These are phyloP conservation scores for Latrodectus geometricus DNA, from an alignment of 1,140 invertebrate species.

Conservation along the genomic window DNA sequence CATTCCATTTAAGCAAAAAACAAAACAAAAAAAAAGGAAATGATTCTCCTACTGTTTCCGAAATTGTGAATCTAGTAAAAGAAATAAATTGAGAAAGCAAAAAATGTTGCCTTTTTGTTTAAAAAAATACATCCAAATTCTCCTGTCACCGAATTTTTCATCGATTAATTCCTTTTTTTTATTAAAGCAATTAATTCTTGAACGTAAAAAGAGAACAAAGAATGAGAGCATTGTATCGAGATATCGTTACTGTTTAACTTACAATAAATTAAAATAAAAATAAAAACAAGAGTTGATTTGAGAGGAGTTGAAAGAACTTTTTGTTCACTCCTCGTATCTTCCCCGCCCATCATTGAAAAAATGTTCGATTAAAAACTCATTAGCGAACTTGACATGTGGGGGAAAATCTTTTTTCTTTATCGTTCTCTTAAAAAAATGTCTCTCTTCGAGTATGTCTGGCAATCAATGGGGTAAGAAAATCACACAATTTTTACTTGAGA, in stretches of 20 bases:
- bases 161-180: neutral
- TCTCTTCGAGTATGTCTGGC: neutral
- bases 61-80: neutral
- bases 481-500: neutral
- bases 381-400: conserved; percentile 36
- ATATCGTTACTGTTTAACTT: conserved; percentile 34
- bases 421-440: neutral
- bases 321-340: neutral
- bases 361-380: conserved; percentile 44
- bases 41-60: neutral
- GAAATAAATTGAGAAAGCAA: neutral
- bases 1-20: neutral
- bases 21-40: neutral
- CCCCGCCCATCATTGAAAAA: neutral
- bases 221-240: neutral
- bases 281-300: neutral
- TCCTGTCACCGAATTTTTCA: neutral
- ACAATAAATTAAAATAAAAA: neutral
- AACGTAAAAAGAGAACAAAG: neutral
- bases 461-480: neutral
- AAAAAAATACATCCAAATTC: neutral
- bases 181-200: conserved; percentile 33
- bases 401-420: neutral
- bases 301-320: neutral
- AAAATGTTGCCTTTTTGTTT: neutral